Evolutionary conservation across 2,797 vertebrate species (phyloP).

Genomic region (Phrynocephalus forsythii): DNA sequence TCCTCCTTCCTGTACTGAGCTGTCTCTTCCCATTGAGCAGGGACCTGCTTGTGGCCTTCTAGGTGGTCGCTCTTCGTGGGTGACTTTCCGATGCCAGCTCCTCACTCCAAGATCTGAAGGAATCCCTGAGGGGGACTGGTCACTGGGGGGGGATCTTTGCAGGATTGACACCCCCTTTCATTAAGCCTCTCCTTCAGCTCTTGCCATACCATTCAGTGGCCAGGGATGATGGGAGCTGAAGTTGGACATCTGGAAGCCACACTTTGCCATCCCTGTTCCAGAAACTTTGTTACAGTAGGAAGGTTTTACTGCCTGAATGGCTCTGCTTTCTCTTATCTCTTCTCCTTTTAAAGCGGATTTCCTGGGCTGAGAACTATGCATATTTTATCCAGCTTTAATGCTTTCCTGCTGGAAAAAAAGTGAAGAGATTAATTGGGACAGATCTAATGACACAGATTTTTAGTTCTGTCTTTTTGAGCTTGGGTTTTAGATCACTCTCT

Average conservation of each 20-base stretch:
- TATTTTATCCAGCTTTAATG: conserved; percentile 31
- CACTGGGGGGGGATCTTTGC: too few relatives aligned
- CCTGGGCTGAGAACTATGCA: conserved; percentile 25
- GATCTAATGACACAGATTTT: too few relatives aligned
- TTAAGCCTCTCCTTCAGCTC: background rate
- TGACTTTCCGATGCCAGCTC: too few relatives aligned
- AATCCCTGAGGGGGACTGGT: too few relatives aligned
- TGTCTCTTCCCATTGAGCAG: background rate
- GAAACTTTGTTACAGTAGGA: background rate
- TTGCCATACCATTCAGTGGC: background rate
- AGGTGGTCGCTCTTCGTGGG: too few relatives aligned
- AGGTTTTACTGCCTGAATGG: background rate
- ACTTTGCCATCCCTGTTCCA: background rate
- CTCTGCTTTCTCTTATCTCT: background rate
- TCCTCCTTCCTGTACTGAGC: background rate
- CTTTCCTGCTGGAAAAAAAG: conserved; percentile 7
- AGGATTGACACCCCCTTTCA: too few relatives aligned
- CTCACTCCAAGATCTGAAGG: too few relatives aligned
- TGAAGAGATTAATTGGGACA: conserved; percentile 23
- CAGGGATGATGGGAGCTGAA: background rate
- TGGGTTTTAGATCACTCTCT: background rate
- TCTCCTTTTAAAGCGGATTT: background rate
- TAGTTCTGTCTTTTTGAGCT: background rate
- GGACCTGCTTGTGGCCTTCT: too few relatives aligned
- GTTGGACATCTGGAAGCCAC: background rate